These are phyloP conservation scores for Trissolcus basalis DNA, from an alignment of 1,140 invertebrate genomes.

Conservation along the genomic window DNA sequence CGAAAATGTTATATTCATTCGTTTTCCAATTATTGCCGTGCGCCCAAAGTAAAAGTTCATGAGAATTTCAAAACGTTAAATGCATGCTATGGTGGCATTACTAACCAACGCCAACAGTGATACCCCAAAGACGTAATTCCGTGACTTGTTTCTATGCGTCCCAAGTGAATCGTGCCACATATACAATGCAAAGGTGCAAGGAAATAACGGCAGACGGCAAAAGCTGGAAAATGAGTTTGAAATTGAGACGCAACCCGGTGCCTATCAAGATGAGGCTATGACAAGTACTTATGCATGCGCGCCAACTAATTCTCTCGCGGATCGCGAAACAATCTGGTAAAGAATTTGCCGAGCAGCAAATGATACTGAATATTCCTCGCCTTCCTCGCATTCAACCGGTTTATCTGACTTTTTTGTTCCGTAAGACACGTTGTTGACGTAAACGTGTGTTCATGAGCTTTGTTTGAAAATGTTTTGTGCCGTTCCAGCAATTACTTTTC, in stretches of 20 bases:
- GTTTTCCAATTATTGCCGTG: slow-evolving; percentile 32
- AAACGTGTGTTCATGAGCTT: too few relatives aligned
- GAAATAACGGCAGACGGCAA: slow-evolving; percentile 26
- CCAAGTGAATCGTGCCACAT: slow-evolving; percentile 46
- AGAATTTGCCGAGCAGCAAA: slow-evolving; percentile 14
- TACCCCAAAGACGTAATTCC: slow-evolving; percentile 52
- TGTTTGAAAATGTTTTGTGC: too few relatives aligned
- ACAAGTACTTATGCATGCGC: slow-evolving; percentile 40
- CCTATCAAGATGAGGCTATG: slow-evolving; percentile 32
- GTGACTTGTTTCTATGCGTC: slow-evolving; percentile 55
- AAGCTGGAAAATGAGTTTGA: slow-evolving; percentile 53
- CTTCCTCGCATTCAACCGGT: too few relatives aligned
- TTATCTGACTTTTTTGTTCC: not conserved
- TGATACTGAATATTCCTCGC: slow-evolving; percentile 2
- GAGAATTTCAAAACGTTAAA: slow-evolving; percentile 37
- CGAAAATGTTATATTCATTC: too few relatives aligned
- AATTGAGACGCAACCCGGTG: slow-evolving; percentile 24
- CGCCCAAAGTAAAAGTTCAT: slow-evolving; percentile 38
- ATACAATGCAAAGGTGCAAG: slow-evolving; percentile 42
- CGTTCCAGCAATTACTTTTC: too few relatives aligned
- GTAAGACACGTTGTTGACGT: too few relatives aligned
- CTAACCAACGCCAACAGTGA: slow-evolving; percentile 26
- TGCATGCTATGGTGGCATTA: slow-evolving; percentile 28
- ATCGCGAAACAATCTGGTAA: slow-evolving; percentile 25
- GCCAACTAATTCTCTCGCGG: slow-evolving; percentile 34